phyloP scores from a whole-genome alignment of 1,140 invertebrate species.

The Frieseomelitta varia region DNA sequence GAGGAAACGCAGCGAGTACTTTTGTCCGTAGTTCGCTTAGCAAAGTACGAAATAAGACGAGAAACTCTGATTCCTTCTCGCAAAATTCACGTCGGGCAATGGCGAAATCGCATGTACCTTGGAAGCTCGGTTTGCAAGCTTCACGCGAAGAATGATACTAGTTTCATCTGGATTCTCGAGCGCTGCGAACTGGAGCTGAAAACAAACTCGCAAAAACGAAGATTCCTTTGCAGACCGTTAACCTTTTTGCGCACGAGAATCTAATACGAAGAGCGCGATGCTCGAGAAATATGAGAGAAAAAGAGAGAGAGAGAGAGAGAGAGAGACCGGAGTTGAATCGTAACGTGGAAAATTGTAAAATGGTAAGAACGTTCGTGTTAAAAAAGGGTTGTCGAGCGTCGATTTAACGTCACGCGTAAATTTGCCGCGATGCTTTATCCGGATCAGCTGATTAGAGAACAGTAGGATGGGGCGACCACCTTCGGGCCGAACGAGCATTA shows the following conservation, averaged over 20 bases:
- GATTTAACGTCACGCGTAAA: slow-evolving; percentile 26
- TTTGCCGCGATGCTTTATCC: slow-evolving; percentile 32
- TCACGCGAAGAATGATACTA: background rate
- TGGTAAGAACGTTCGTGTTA: background rate
- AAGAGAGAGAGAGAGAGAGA: background rate
- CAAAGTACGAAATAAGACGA: slow-evolving; percentile 37
- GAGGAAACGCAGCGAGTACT: background rate
- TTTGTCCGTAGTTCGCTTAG: background rate
- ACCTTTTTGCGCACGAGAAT: slow-evolving; percentile 14
- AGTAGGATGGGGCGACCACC: slow-evolving; percentile 41
- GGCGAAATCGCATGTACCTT: slow-evolving; percentile 51
- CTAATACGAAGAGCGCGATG: background rate
- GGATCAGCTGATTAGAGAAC: slow-evolving; percentile 59
- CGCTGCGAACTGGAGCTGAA: background rate
- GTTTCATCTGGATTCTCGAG: background rate
- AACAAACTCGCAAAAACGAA: background rate
- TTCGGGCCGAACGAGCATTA: slow-evolving; percentile 6
- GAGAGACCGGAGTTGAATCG: background rate
- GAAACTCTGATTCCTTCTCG: background rate
- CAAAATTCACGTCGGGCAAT: slow-evolving; percentile 49
- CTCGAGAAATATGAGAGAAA: background rate
- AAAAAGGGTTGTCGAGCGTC: background rate
- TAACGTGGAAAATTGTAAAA: background rate
- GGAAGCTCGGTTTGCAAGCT: background rate
- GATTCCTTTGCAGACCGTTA: slow-evolving; percentile 6